Conservation (phyloP, 2,888 invertebrate species). For the Trisateles emortualis region DNA sequence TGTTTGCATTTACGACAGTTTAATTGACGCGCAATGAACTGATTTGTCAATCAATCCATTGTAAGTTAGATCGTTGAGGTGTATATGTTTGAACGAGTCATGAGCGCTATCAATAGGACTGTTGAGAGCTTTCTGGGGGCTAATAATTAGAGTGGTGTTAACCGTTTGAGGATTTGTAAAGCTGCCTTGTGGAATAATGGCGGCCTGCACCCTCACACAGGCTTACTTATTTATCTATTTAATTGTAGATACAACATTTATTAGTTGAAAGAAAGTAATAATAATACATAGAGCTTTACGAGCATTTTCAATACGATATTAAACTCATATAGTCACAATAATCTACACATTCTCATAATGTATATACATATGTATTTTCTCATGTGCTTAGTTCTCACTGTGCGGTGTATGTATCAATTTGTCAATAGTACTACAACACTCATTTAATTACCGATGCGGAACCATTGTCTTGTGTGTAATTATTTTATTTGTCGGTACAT, state of each 20-base stretch:
- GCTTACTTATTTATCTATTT: too few relatives aligned
- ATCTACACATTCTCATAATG: background rate
- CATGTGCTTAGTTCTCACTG: constrained; percentile 9
- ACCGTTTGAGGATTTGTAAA: background rate
- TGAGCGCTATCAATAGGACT: constrained; percentile 14
- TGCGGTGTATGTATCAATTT: constrained; percentile 22
- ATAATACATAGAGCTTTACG: too few relatives aligned
- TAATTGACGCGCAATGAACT: constrained; percentile 29
- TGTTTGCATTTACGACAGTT: constrained; percentile 35
- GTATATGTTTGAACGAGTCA: constrained; percentile 11
- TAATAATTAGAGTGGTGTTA: constrained; percentile 12
- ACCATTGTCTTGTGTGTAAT: constrained; percentile 65
- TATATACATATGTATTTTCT: constrained; percentile 1
- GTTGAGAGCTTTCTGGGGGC: constrained; percentile 19
- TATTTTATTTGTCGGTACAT: constrained; percentile 56
- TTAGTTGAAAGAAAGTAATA: too few relatives aligned
- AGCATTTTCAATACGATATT: too few relatives aligned
- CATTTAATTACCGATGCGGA: constrained; percentile 57
- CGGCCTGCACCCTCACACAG: background rate
- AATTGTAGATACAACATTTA: too few relatives aligned
- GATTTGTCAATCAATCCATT: constrained; percentile 32
- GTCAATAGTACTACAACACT: constrained; percentile 40
- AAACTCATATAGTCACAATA: background rate
- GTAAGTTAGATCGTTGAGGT: constrained; percentile 5
- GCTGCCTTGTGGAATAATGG: background rate